phyloP scores from a whole-genome alignment of 2,113 vertebrate species.

The Pristiophorus japonicus region DNA sequence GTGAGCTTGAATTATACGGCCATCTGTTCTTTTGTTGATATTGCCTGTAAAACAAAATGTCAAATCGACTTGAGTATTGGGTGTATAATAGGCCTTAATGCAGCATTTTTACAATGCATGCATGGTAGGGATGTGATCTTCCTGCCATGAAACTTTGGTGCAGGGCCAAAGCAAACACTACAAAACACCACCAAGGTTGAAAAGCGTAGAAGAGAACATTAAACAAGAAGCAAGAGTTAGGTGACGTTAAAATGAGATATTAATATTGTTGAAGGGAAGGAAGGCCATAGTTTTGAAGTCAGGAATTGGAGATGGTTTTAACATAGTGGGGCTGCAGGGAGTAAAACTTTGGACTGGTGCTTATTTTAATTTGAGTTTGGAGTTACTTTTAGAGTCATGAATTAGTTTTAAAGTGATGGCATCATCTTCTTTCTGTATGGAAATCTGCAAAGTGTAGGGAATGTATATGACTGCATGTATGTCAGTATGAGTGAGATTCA shows the following conservation, averaged over 20 bases:
- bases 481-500: neutral
- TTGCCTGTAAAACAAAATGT: neutral
- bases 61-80: constrained; percentile 17
- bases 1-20: neutral
- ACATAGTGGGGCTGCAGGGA: too few relatives aligned
- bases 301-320: too few relatives aligned
- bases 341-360: too few relatives aligned
- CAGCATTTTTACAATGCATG: neutral
- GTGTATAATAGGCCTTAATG: neutral
- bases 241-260: neutral
- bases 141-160: too few relatives aligned
- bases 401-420: neutral
- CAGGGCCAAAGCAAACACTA: neutral
- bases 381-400: neutral
- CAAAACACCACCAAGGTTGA: neutral
- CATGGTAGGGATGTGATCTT: neutral
- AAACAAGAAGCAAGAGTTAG: neutral
- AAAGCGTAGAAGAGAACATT: neutral
- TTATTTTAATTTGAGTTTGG: too few relatives aligned
- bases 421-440: neutral
- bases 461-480: neutral
- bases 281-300: neutral
- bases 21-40: constrained; percentile 6
- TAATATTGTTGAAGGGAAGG: neutral
- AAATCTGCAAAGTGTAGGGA: neutral